These are phyloP conservation scores for Strigamia crassipes DNA, from an alignment of 2,888 invertebrate genomes.

Conservation along the genomic window DNA sequence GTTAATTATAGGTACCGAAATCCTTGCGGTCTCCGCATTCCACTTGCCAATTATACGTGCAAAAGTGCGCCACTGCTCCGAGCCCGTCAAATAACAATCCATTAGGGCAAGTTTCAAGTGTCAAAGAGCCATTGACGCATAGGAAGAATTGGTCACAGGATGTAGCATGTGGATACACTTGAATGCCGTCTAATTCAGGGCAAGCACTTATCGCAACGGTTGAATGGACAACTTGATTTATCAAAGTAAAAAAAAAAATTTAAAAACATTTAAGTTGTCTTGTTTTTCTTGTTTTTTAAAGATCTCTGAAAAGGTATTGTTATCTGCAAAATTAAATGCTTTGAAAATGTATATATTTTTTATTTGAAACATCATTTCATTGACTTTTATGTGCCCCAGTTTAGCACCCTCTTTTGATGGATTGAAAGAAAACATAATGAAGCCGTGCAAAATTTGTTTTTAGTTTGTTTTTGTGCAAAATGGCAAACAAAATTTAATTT, in stretches of 20 bases:
- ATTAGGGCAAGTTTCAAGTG: conserved; percentile 88
- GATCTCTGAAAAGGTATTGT: too few relatives aligned
- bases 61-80: conserved; percentile 86
- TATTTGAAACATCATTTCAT: not conserved
- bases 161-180: conserved; percentile 85
- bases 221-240: conserved; percentile 13
- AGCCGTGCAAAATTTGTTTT: too few relatives aligned
- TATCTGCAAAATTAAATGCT: too few relatives aligned
- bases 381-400: not conserved
- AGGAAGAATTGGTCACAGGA: conserved; percentile 87
- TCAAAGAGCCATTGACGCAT: conserved; percentile 87
- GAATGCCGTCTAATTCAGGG: conserved; percentile 78
- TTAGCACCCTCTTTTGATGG: not conserved
- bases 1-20: conserved; percentile 54
- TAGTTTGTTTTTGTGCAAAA: not conserved
- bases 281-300: too few relatives aligned
- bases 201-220: conserved; percentile 60
- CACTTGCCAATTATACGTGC: conserved; percentile 92
- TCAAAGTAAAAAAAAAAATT: not conserved
- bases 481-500: not conserved
- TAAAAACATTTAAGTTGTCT: not conserved
- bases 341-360: not conserved
- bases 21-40: conserved; percentile 70
- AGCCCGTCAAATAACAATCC: conserved; percentile 88
- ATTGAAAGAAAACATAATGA: not conserved